These are phyloP conservation scores for Tetramorium parvispinum DNA, from an alignment of 1,140 invertebrate species.

Conservation along the genomic window DNA sequence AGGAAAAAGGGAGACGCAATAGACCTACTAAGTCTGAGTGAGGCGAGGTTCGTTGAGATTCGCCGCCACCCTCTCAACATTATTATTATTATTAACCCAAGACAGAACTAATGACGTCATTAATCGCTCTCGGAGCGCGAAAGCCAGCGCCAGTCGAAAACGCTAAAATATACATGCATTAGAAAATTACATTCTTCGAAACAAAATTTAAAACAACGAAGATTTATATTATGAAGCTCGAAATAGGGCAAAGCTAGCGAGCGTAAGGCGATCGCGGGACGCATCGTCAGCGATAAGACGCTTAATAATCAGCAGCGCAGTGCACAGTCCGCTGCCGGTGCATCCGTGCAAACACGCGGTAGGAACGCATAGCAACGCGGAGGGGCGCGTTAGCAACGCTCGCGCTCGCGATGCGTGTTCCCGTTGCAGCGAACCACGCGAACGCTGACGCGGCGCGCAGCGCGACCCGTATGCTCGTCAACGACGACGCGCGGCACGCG, in stretches of 20 bases:
- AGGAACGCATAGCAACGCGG: background rate
- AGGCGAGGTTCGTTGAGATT: too few relatives aligned
- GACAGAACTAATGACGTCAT: too few relatives aligned
- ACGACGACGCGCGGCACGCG: constrained; percentile 13
- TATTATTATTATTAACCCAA: too few relatives aligned
- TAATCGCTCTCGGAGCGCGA: too few relatives aligned
- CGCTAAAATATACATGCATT: background rate
- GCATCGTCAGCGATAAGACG: background rate
- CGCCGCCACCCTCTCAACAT: too few relatives aligned
- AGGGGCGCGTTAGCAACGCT: background rate
- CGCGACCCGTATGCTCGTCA: background rate
- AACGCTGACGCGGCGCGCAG: background rate
- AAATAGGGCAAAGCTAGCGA: background rate
- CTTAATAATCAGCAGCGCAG: background rate
- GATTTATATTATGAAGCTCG: background rate
- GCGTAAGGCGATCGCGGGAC: background rate
- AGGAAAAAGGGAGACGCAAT: too few relatives aligned
- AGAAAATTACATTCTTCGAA: background rate
- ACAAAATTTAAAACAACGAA: background rate
- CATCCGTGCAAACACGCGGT: background rate
- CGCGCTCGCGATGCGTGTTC: background rate
- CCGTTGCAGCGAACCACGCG: background rate
- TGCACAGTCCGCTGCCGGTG: background rate
- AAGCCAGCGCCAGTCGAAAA: too few relatives aligned
- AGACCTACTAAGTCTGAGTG: too few relatives aligned